Evolutionary conservation across 2,113 vertebrate species (phyloP), one percentile per base, ranked within the genome.

Genomic region (Pseudopipra pipra): DNA sequence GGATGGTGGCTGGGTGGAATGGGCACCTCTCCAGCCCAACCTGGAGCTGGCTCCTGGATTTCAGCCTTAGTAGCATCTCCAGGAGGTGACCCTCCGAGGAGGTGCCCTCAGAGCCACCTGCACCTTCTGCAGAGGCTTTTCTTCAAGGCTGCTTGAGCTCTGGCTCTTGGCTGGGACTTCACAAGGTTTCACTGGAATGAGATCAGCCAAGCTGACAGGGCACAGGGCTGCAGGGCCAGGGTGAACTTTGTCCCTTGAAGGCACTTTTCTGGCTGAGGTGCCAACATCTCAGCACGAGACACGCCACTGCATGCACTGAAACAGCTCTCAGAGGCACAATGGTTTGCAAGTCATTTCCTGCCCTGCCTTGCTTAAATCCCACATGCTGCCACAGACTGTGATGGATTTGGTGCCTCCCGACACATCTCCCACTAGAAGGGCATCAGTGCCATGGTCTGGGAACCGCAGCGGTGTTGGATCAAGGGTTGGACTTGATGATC

Each of bases 1-100:
- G 70, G 56, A 0, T 6, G 44, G 37, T 51, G 31, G 25, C 17
- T 2, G 3, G 31, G 39, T 27, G 22, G 35, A 76, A 37, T 1
- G 14, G 58, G 24, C 35, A 30, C 13, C 16, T 78, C 37, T 73
- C 72, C 66, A 61, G 43, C 30, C 47, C 61, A 61, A 14, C n/a
- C 27, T 27, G 39, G 35, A 75, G n/a, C 20, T 59, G 6, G 13
- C 20, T 24, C 70, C 63, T 67, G 59, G 52, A 4, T 51, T 62
- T 41, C 1, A 1, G 52, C 63, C 46, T 91, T 35, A 13, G 80
- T 3, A 71, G 52, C 52, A 22, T n/a, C 30, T 81, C 52, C 62
- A 47, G 33, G 70, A 58, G 55, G 12, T 43, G 39, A 37, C 24
- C 17, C 27, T 25, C 20, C 9, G 21, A 83, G 58, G 30, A 63